Conservation (phyloP, 2,113 vertebrate genomes). For the Nanger granti region DNA sequence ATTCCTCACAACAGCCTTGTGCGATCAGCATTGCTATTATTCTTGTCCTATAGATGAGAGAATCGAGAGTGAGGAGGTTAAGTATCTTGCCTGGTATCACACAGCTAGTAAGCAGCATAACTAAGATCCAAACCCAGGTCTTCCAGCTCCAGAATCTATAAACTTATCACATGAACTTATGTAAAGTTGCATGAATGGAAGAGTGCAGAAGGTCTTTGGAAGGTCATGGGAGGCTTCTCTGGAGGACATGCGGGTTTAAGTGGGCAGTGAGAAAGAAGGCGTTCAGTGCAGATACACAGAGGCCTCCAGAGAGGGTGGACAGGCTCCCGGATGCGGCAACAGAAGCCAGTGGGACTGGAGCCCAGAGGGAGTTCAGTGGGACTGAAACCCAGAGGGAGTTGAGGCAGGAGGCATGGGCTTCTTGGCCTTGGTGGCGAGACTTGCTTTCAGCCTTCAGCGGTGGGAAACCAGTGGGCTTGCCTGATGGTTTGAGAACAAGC, state of each 20-base stretch:
- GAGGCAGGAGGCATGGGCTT: fast-evolving
- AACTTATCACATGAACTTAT: fast-evolving
- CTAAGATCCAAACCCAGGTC: not conserved
- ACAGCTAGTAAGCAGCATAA: not conserved
- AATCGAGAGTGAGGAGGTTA: not conserved
- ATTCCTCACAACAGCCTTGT: not conserved
- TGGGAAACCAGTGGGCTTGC: not conserved
- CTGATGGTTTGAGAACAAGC: fast-evolving
- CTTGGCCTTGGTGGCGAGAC: not conserved
- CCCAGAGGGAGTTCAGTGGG: not conserved
- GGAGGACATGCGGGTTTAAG: fast-evolving
- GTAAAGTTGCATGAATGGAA: not conserved
- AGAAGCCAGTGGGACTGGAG: not conserved
- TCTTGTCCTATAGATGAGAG: not conserved
- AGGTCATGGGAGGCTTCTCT: not conserved
- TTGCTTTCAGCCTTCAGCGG: fast-evolving
- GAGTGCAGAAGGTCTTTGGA: not conserved
- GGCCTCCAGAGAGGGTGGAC: fast-evolving
- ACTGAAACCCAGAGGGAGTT: fast-evolving
- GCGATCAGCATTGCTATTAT: not conserved
- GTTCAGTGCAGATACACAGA: fast-evolving
- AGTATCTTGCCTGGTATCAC: not conserved
- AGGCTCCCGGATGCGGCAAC: fast-evolving
- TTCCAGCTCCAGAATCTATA: not conserved
- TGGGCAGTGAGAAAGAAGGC: not conserved